These are phyloP conservation scores for Leucoraja erinaceus DNA, from an alignment of 2,113 vertebrate species.

Conservation along the genomic window DNA sequence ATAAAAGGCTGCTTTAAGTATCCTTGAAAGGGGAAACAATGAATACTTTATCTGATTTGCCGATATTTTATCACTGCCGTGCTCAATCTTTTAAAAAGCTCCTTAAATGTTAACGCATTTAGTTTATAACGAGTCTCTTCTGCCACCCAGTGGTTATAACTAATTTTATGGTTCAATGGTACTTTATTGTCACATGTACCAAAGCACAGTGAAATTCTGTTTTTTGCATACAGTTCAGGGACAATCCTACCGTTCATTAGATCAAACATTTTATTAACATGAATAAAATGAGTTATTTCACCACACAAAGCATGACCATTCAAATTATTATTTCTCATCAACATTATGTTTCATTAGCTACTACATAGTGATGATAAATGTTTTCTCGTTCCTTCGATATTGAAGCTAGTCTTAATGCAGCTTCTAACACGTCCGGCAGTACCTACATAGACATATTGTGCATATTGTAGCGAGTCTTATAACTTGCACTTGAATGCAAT, in stretches of 20 bases:
- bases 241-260: neutral
- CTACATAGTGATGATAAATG: neutral
- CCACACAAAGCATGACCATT: neutral
- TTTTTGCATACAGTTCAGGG: too few species aligned
- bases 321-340: neutral
- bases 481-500: too few species aligned
- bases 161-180: neutral
- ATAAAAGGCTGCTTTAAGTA: slow-evolving; percentile 23
- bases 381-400: neutral
- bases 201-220: too few species aligned
- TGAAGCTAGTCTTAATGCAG: neutral
- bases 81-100: neutral
- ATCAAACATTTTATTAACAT: neutral
- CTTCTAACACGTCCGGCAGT: neutral
- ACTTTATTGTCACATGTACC: too few species aligned
- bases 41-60: neutral
- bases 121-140: neutral
- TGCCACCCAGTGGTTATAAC: slow-evolving; percentile 7
- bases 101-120: neutral
- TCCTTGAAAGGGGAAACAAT: slow-evolving; percentile 26
- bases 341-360: neutral
- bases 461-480: too few species aligned
- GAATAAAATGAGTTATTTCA: neutral
- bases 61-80: neutral
- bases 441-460: too few species aligned